phyloP scores from a whole-genome alignment of 2,797 vertebrate genomes.

The Chromis chromis region DNA sequence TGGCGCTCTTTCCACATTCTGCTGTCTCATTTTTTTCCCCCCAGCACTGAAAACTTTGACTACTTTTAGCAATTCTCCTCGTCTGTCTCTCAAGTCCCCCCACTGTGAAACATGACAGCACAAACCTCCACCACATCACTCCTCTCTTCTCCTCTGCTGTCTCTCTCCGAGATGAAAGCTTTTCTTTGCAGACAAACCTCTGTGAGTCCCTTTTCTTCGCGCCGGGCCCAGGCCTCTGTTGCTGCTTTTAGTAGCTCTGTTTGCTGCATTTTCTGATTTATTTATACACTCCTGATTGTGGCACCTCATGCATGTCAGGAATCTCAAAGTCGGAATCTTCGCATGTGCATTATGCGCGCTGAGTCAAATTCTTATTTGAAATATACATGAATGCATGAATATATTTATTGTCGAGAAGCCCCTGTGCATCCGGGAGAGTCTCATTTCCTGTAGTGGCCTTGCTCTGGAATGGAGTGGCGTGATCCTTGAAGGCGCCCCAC shows the following conservation, averaged over 20 bases:
- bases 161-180: conserved; percentile 73
- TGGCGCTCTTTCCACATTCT: conserved; percentile 30
- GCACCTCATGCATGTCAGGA: conserved; percentile 68
- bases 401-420: conserved; percentile 67
- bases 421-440: conserved; percentile 55
- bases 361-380: conserved; percentile 72
- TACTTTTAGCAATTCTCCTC: conserved; percentile 72
- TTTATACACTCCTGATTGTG: conserved; percentile 77
- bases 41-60: conserved; percentile 66
- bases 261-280: conserved; percentile 78
- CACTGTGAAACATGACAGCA: conserved; percentile 78
- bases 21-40: conserved; percentile 52
- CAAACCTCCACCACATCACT: conserved; percentile 70
- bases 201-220: conserved; percentile 38
- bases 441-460: conserved; percentile 71
- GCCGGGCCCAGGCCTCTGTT: conserved; percentile 38
- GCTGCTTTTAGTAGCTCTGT: conserved; percentile 66
- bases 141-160: conserved; percentile 65
- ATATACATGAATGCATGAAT: conserved; percentile 79
- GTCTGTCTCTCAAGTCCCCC: conserved; percentile 63
- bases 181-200: conserved; percentile 68
- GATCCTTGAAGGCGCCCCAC: conserved; percentile 74
- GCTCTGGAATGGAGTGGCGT: conserved; percentile 73
- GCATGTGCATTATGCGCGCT: conserved; percentile 67
- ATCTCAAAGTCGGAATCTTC: conserved; percentile 47